Evolutionary conservation across 2,113 vertebrate genomes (phyloP), one percentile per base, ranked within the genome.

Genomic region (Calonectris borealis): DNA sequence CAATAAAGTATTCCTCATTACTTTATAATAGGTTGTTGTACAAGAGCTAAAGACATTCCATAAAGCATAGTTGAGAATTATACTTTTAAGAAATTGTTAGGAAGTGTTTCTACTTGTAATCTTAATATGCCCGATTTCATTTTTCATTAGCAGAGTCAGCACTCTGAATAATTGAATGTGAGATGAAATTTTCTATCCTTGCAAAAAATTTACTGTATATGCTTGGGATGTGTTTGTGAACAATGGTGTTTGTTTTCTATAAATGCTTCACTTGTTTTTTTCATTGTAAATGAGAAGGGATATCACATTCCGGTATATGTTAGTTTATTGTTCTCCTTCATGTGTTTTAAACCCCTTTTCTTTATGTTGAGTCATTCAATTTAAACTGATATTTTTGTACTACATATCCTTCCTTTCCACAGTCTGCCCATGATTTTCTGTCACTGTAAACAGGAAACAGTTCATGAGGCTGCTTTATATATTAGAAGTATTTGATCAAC

Each of bases 101-200:
- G 44, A 78, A 88, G 31, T 72, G 21, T 86, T 94, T 92, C 27
- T 49, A 42, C 61, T 86, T 87, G 29, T 73, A 72, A 73, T 83
- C 77, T 84, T 94, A 86, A 86, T 86, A 92, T 71, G 49, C 46
- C 52, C 1, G 16, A 60, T 92, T 96, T 96, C 52, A 88, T 95
- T 93, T 96, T 94, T 95, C 65, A 86, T 93, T 86, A 95, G 69
- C 88, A 88, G 76, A 93, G 61, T 92, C 86, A 92, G 75, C 76
- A 62, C n/a, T 86, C 95, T 92, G 88, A 94, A 79, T 81, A 94
- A 94, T 86, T 93, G 75, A 94, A 93, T 91, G 81, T 54, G 79
- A 86, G 61, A 76, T 84, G 80, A 57, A 78, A 49, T 90, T 65
- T 68, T 46, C 5, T 84, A 26, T 65, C 52, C 57, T 52, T 88